These are phyloP conservation scores for Sphyrna mokarran DNA, from an alignment of 2,113 vertebrate species.

Conservation along the genomic window DNA sequence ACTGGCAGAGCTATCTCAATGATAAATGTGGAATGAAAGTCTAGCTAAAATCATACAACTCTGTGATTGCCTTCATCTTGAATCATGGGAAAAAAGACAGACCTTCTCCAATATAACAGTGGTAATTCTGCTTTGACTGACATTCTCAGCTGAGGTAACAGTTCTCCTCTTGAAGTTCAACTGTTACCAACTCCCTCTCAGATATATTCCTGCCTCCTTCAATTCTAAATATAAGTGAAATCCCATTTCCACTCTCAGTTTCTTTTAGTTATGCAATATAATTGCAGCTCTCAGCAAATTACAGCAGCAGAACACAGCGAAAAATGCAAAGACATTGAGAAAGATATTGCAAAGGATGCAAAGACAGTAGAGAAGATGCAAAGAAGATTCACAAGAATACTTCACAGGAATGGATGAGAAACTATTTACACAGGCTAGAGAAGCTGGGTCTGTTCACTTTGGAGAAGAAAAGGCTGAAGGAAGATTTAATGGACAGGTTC, in stretches of 20 bases:
- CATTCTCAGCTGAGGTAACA: not conserved
- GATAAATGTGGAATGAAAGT: not conserved
- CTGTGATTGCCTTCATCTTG: not conserved
- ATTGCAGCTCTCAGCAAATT: not conserved
- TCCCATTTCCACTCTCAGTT: not conserved
- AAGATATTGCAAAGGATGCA: no score
- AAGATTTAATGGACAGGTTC: no score
- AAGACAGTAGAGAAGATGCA: no score
- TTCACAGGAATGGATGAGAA: no score
- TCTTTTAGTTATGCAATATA: not conserved
- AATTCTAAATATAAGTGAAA: not conserved
- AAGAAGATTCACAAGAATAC: no score
- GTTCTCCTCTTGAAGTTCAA: not conserved
- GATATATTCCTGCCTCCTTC: not conserved
- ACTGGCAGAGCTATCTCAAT: not conserved
- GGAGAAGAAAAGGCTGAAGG: no score
- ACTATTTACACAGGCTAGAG: no score
- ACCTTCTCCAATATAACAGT: not conserved
- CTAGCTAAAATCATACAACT: no score
- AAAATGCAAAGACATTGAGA: not conserved
- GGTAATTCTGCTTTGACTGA: not conserved
- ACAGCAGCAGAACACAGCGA: not conserved
- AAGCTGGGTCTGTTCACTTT: no score
- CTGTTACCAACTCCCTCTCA: not conserved
- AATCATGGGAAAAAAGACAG: not conserved